phyloP scores from a whole-genome alignment of 2,888 invertebrate genomes.

The Leptopilina myrica region DNA sequence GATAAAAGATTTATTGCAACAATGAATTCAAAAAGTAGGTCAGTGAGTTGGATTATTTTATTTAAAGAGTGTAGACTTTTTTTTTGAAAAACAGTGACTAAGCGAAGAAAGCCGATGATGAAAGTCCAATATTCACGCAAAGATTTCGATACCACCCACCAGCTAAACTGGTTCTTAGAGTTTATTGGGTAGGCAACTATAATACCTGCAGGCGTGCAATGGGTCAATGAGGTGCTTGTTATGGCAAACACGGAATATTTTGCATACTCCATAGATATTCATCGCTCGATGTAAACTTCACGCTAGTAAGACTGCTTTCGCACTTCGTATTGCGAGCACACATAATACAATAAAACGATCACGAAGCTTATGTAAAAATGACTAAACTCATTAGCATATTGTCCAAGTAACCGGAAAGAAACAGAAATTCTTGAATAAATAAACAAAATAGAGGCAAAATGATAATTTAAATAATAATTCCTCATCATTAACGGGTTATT shows the following conservation, averaged over 20 bases:
- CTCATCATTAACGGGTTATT: background rate
- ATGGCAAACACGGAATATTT: slow-evolving; percentile 74
- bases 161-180: slow-evolving; percentile 67
- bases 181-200: slow-evolving; percentile 66
- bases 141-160: slow-evolving; percentile 65
- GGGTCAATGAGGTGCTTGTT: slow-evolving; percentile 75
- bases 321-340: slow-evolving; percentile 47
- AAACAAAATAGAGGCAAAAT: background rate
- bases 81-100: slow-evolving; percentile 4
- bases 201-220: slow-evolving; percentile 66
- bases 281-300: slow-evolving; percentile 61
- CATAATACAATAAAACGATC: background rate
- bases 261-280: slow-evolving; percentile 74
- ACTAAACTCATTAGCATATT: slow-evolving; percentile 49
- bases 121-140: slow-evolving; percentile 30
- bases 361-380: slow-evolving; percentile 48
- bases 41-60: no score
- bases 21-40: no score
- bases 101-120: slow-evolving; percentile 33
- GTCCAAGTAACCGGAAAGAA: background rate
- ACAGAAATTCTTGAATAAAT: no score
- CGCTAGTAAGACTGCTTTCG: slow-evolving; percentile 52
- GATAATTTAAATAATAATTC: no score
- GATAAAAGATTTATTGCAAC: background rate
- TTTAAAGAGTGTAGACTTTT: background rate